phyloP scores from a whole-genome alignment of 2,797 vertebrate genomes.

The Decapterus maruadsi region DNA sequence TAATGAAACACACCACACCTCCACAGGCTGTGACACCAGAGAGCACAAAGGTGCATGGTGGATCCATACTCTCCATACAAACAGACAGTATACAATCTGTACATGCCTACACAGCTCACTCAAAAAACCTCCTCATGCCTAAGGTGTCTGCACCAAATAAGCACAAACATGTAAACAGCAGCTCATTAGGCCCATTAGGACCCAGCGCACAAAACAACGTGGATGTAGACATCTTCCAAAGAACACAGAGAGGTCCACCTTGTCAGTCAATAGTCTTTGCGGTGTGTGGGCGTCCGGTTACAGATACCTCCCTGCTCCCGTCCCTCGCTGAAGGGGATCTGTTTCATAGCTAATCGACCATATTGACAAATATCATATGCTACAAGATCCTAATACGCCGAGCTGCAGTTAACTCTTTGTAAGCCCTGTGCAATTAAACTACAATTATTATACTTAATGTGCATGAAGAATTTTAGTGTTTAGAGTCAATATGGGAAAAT shows the following conservation, averaged over 20 bases:
- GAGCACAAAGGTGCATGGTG: slow-evolving; percentile 16
- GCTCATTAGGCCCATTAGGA: slow-evolving; percentile 74
- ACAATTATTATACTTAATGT: neutral
- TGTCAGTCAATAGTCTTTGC: slow-evolving; percentile 68
- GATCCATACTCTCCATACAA: slow-evolving; percentile 2
- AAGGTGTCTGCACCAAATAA: slow-evolving; percentile 53
- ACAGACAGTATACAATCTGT: neutral
- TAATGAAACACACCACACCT: slow-evolving; percentile 10
- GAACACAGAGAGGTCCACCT: slow-evolving; percentile 71
- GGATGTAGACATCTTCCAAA: slow-evolving; percentile 21
- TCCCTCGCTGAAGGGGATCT: slow-evolving; percentile 76
- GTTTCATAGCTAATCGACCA: slow-evolving; percentile 81
- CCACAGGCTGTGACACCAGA: slow-evolving; percentile 18
- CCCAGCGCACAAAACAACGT: neutral
- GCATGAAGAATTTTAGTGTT: neutral
- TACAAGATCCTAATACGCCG: slow-evolving; percentile 51
- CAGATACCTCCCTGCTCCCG: slow-evolving; percentile 64
- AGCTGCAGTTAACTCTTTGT: slow-evolving; percentile 65
- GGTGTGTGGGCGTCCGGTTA: slow-evolving; percentile 74
- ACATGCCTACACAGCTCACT: slow-evolving; percentile 43
- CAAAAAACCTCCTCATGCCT: slow-evolving; percentile 40
- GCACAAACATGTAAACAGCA: slow-evolving; percentile 56
- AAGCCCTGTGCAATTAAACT: neutral
- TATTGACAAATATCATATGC: slow-evolving; percentile 83
- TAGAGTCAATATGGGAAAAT: neutral